Conservation (phyloP, 2,888 invertebrate species). For the Mechanitis messenoides region DNA sequence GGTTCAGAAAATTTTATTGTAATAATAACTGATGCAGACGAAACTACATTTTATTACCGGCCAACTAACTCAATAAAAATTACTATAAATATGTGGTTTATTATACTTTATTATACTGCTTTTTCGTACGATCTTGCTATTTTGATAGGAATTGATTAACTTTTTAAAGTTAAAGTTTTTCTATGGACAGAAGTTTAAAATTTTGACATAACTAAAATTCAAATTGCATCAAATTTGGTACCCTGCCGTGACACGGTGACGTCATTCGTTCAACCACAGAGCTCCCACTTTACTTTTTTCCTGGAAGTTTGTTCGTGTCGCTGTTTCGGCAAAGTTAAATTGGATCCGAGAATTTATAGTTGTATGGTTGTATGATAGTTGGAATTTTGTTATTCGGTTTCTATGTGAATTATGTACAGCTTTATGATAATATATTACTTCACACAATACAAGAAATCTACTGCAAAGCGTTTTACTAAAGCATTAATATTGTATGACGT, state of each 20-base stretch:
- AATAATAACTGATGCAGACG: too few species aligned
- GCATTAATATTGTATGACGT: too few species aligned
- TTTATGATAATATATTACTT: slow-evolving; percentile 3
- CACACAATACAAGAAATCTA: not conserved
- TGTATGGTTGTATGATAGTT: not conserved
- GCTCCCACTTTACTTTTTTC: slow-evolving; percentile 5
- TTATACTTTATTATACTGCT: too few species aligned
- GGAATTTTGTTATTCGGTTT: not conserved
- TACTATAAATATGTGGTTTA: too few species aligned
- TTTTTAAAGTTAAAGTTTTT: too few species aligned
- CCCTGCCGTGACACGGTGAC: not conserved
- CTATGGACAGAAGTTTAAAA: too few species aligned
- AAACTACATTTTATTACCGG: too few species aligned
- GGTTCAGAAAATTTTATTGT: too few species aligned
- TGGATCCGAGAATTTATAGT: slow-evolving; percentile 17
- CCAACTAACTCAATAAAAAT: too few species aligned
- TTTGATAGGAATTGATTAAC: too few species aligned
- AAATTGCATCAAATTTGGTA: not conserved
- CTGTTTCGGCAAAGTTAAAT: slow-evolving; percentile 16
- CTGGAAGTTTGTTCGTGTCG: slow-evolving; percentile 3
- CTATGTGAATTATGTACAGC: slow-evolving; percentile 3
- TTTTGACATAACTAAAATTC: not conserved
- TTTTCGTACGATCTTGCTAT: too few species aligned
- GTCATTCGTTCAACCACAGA: slow-evolving; percentile 2
- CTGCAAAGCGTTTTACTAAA: not conserved